phyloP scores from a whole-genome alignment of 2,888 invertebrate genomes.

The Bedellia somnulentella region DNA sequence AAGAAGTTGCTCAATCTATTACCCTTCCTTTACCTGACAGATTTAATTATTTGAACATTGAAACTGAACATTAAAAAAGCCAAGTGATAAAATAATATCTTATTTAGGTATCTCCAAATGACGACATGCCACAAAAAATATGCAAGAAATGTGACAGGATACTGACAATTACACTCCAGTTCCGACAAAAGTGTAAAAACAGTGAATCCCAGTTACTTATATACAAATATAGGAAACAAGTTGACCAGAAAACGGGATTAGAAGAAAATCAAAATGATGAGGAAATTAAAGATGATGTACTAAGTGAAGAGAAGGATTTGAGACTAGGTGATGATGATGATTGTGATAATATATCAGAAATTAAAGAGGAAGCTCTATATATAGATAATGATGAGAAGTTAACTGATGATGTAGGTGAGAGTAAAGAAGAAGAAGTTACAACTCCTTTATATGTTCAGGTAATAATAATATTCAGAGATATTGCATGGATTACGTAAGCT shows the following conservation, averaged over 20 bases:
- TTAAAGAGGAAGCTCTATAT: background rate
- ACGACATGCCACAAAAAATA: conserved; percentile 25
- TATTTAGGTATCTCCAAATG: conserved; percentile 18
- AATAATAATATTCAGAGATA: too few relatives aligned
- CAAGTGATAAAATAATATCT: background rate
- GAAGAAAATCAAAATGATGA: background rate
- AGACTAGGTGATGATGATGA: too few relatives aligned
- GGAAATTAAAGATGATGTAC: too few relatives aligned
- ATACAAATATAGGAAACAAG: conserved; percentile 2
- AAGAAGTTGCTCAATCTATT: background rate
- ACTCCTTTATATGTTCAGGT: too few relatives aligned
- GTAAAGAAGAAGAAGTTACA: too few relatives aligned
- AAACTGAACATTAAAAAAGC: background rate
- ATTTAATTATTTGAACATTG: background rate
- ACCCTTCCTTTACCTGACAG: background rate
- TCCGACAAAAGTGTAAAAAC: conserved; percentile 20
- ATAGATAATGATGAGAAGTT: too few relatives aligned
- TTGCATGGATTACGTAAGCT: too few relatives aligned
- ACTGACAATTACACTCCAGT: conserved; percentile 16
- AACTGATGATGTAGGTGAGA: too few relatives aligned
- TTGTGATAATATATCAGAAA: background rate
- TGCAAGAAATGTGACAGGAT: conserved; percentile 16
- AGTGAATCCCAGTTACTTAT: conserved; percentile 15
- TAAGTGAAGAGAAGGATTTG: too few relatives aligned
- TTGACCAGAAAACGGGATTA: background rate